These are phyloP conservation scores for Pelobates cultripes DNA, from an alignment of 2,797 vertebrate genomes.

Conservation along the genomic window DNA sequence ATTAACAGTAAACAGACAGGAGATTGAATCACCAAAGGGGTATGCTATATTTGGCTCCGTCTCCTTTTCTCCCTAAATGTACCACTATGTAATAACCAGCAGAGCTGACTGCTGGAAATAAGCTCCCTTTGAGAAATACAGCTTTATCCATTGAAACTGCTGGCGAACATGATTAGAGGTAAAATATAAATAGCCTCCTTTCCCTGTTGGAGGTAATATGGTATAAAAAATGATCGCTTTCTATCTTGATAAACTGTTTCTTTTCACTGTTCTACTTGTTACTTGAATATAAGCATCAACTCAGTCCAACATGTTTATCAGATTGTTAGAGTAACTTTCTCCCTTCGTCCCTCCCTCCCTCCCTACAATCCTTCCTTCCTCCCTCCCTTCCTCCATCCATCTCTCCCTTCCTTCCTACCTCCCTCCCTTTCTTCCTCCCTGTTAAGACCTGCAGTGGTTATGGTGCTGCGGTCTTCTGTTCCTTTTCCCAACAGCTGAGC, in stretches of 20 bases:
- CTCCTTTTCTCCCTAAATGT: slow-evolving; percentile 40
- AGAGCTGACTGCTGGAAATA: slow-evolving; percentile 34
- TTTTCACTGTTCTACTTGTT: not conserved
- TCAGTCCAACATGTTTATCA: not conserved
- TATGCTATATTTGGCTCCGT: slow-evolving; percentile 47
- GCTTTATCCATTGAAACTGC: not conserved
- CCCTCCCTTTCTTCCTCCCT: too few species aligned
- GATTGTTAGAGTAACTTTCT: not conserved
- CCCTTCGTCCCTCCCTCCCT: too few species aligned
- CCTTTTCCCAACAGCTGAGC: too few species aligned
- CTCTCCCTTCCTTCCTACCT: too few species aligned
- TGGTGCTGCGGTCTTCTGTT: too few species aligned
- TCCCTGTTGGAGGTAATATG: not conserved
- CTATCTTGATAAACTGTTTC: not conserved
- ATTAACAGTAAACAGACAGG: slow-evolving; percentile 33
- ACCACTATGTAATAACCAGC: slow-evolving; percentile 41
- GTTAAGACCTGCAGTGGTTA: too few species aligned
- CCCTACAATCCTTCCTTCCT: too few species aligned
- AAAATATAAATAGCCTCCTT: slow-evolving; percentile 33
- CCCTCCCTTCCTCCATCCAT: too few species aligned
- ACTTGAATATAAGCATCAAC: not conserved
- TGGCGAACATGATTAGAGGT: slow-evolving; percentile 32
- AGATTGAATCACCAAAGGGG: slow-evolving; percentile 41
- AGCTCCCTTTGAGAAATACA: slow-evolving; percentile 32
- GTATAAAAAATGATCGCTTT: not conserved